Evolutionary conservation across 2,113 vertebrate genomes (phyloP).

Genomic region (Australoheros scitulus): DNA sequence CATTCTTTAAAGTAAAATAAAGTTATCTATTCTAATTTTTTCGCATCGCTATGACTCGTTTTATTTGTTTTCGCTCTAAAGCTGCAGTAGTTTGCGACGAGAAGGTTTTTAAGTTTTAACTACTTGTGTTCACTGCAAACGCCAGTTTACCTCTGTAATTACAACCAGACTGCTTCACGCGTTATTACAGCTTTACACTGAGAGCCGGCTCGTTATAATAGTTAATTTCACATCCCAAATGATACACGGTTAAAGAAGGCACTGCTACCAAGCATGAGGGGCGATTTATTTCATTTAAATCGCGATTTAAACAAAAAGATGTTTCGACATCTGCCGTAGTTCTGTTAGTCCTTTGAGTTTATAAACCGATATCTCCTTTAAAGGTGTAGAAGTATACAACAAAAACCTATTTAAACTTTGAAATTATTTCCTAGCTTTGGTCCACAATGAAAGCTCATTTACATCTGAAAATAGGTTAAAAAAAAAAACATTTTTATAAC

Average conservation of each 20-base stretch:
- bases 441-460: background rate
- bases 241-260: background rate
- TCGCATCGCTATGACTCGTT: background rate
- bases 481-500: background rate
- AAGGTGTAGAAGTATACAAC: no score
- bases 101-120: background rate
- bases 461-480: background rate
- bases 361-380: background rate
- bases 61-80: background rate
- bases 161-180: background rate
- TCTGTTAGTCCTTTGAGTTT: background rate
- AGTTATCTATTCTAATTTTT: background rate
- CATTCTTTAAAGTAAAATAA: fast-evolving
- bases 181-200: background rate
- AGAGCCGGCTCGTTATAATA: background rate
- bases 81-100: background rate
- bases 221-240: background rate
- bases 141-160: constrained; percentile 5
- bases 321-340: background rate
- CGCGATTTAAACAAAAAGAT: background rate
- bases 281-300: background rate
- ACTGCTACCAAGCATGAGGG: background rate
- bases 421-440: background rate
- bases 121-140: background rate
- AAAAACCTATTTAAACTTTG: background rate